Evolutionary conservation across 2,113 vertebrate genomes (phyloP), one percentile per base, ranked within the genome.

Genomic region (Crotalus horridus): DNA sequence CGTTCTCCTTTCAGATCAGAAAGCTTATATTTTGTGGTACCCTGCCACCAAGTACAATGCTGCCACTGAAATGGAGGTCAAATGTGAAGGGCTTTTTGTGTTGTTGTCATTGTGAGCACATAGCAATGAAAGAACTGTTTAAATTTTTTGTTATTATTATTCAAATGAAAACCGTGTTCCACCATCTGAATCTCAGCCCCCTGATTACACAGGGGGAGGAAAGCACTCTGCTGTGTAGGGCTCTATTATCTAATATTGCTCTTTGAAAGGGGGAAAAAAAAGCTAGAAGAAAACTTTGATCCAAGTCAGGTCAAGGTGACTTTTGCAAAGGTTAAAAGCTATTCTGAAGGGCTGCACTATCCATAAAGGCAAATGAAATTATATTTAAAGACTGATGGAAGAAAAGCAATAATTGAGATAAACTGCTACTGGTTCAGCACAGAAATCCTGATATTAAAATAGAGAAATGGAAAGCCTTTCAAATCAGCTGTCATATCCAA

Each of bases 321-420:
- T 98, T 97, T 97, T 97, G 96, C 97, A 97, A 97, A 97, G 98
- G 98, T 98, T 98, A 98, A 98, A 98, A 98, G 98, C 98, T 97
- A 95, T 97, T 98, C 98, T 96, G 96, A 98, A 97, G 96, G 97
- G 97, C 98, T 98, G 97, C 97, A 96, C 97, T 98, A 97, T 97
- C 97, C 96, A 98, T 97, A 96, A 97, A 98, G 95, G 96, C 97
- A 97, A 98, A 98, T 98, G 96, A 97, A 97, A 99, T 98, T 98
- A 98, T 96, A 97, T 96, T 97, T 97, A 97, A 97, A 98, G 97
- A 97, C 96, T 95, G 97, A 98, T 97, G 96, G 97, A 97, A 95
- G 96, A 96, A 97, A 97, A 97, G 95, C 96, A 98, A 97, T 98
- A 97, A 98, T 98, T 96, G 97, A 98, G 97, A 98, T 97, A 98